Percentiles rank a stretch among this genome's conserved stretches.
These are phyloP conservation scores for Agonopterix arenella DNA, from an alignment of 2,888 invertebrate species.

Conservation along the genomic window DNA sequence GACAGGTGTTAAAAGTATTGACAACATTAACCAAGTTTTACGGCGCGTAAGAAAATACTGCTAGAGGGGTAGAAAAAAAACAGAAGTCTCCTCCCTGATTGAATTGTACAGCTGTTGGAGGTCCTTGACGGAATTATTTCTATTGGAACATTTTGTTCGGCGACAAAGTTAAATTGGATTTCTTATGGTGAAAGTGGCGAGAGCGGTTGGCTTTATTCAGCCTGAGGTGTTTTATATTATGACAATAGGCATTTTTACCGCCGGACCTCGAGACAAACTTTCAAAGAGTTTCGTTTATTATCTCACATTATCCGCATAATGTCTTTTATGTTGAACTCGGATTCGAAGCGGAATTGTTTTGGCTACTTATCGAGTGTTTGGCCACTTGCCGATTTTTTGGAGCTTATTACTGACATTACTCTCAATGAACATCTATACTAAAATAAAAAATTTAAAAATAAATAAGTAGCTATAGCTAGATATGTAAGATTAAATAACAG, in stretches of 20 bases:
- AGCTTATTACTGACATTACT: too few relatives aligned
- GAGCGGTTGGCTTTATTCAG: constrained; percentile 54
- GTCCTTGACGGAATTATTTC: constrained; percentile 73
- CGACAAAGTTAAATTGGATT: constrained; percentile 74
- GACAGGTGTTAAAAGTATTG: constrained; percentile 46
- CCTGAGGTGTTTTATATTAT: constrained; percentile 53
- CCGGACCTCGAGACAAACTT: constrained; percentile 15
- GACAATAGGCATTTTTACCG: constrained; percentile 48
- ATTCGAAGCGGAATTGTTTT: neutral
- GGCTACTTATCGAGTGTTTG: neutral
- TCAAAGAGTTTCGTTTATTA: constrained; percentile 25
- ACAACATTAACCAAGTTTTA: constrained; percentile 48
- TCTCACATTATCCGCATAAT: constrained; percentile 17
- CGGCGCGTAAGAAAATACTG: constrained; percentile 34
- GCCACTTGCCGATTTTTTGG: neutral
- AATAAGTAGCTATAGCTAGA: too few relatives aligned
- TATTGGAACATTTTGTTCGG: constrained; percentile 71
- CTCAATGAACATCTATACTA: too few relatives aligned
- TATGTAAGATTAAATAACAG: too few relatives aligned
- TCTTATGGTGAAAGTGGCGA: constrained; percentile 64
- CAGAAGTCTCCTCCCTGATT: constrained; percentile 55
- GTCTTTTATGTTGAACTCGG: constrained; percentile 1
- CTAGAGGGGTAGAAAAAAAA: constrained; percentile 42
- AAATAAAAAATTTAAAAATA: too few relatives aligned
- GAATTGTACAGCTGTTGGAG: constrained; percentile 69